Evolutionary conservation across 2,888 invertebrate genomes (phyloP), one percentile per base, ranked within the genome.

Genomic region (Oscheius sp.): DNA sequence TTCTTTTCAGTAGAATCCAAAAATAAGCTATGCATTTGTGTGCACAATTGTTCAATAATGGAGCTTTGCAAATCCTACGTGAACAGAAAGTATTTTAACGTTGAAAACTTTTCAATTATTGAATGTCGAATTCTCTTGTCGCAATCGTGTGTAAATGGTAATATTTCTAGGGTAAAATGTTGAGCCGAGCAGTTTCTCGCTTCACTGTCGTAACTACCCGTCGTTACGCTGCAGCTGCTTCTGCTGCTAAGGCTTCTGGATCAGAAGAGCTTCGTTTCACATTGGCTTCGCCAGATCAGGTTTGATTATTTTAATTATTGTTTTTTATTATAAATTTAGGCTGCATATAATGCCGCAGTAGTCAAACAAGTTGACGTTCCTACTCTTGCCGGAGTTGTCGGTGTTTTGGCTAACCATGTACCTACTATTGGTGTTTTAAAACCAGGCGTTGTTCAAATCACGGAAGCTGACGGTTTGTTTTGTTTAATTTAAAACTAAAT

Each of bases 331-430:
- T 41, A n/a, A 5, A 9, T 71, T 53, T 55, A 87, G 87, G 86
- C 87, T 21, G 71, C 84, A 72, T 87, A 78, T 80, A 80, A 76
- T 59, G 79, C 84, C 63, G 78, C 68, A n/a, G 79, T 77, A 9
- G 87, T 87, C 43, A 87, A 85, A 75, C 87, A 87, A 72, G 86
- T 87, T 45, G 86, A 87, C 76, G 86, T 88, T n/a, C 86, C 87
- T 45, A 87, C 86, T 16, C 79, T 86, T 59, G 86, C 86, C 41
- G 85, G 86, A 73, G 79, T 81, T 49, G 85, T 87, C 72, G 87
- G 87, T 81, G 81, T 87, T 58, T 80, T 87, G 58, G 86, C 87
- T 43, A 85, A 76, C 75, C 87, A 87, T 82, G 87, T 87, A 53
- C 87, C 87, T 66, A 87, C 86, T 41, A 85, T 87, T 71, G 87